Percentiles rank a stretch among this genome's conserved stretches.
phyloP scores from a whole-genome alignment of 2,113 vertebrate species.

The Pterocles burchelli region DNA sequence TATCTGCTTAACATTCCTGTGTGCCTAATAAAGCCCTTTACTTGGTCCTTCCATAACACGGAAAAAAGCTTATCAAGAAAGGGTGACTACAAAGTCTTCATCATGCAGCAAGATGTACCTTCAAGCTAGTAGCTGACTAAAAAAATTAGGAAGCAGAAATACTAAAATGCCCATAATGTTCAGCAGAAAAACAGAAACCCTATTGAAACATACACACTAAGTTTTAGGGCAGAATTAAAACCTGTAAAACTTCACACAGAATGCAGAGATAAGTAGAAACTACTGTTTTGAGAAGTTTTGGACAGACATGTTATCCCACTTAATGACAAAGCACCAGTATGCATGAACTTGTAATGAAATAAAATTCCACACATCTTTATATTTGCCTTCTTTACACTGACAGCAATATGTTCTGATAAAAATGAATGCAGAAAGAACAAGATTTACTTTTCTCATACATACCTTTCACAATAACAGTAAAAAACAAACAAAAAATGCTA shows the following conservation, averaged over 20 bases:
- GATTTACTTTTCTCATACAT: neutral
- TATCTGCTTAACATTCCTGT: neutral
- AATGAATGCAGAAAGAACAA: neutral
- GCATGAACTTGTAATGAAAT: neutral
- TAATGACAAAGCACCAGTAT: neutral
- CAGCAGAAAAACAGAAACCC: neutral
- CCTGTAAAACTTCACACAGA: neutral
- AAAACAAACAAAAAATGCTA: conserved; percentile 21
- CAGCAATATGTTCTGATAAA: neutral
- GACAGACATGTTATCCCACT: neutral
- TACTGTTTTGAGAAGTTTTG: neutral
- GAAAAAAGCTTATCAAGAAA: neutral
- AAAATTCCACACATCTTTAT: neutral
- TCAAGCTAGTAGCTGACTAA: neutral
- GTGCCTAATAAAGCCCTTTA: neutral
- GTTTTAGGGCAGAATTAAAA: neutral
- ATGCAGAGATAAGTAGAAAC: neutral
- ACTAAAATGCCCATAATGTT: neutral
- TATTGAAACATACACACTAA: neutral
- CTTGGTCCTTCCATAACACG: neutral
- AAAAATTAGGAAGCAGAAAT: neutral
- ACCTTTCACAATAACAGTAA: conserved; percentile 46
- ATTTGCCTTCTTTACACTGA: neutral
- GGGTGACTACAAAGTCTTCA: neutral
- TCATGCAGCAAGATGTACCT: neutral